A percentile compares a stretch with the other conserved stretches of the same genome.
phyloP scores from a whole-genome alignment of 2,113 vertebrate species.

The Lophochroa leadbeateri region DNA sequence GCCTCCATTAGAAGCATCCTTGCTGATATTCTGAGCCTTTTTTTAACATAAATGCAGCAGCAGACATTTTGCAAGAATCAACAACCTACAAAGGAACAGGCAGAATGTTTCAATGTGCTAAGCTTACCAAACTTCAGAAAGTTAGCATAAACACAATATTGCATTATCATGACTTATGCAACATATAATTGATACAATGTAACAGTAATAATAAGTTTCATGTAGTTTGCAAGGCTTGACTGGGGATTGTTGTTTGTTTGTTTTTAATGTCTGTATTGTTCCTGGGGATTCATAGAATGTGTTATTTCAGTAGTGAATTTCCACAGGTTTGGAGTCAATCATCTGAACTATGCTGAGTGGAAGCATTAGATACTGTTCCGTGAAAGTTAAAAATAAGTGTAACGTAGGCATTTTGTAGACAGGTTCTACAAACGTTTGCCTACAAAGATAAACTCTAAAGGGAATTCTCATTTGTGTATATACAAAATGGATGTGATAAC shows the following conservation, averaged over 20 bases:
- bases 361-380: background rate
- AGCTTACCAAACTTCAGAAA: background rate
- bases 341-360: background rate
- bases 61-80: constrained; percentile 9
- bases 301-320: background rate
- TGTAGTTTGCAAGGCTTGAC: background rate
- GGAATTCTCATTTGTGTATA: background rate
- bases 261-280: background rate
- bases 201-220: background rate
- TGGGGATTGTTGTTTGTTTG: background rate
- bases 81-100: background rate
- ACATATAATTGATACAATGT: background rate
- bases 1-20: constrained; percentile 4
- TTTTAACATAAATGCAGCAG: constrained; percentile 3
- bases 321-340: background rate
- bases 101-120: constrained; percentile 31
- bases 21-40: constrained; percentile 37
- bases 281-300: background rate
- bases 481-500: background rate
- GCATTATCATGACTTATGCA: background rate
- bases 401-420: background rate
- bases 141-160: background rate
- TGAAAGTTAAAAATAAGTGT: background rate
- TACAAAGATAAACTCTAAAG: background rate
- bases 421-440: background rate